A percentile compares a stretch with the other conserved stretches of the same genome.
Conservation (phyloP, 2,113 vertebrate species). For the Myocastor coypus region DNA sequence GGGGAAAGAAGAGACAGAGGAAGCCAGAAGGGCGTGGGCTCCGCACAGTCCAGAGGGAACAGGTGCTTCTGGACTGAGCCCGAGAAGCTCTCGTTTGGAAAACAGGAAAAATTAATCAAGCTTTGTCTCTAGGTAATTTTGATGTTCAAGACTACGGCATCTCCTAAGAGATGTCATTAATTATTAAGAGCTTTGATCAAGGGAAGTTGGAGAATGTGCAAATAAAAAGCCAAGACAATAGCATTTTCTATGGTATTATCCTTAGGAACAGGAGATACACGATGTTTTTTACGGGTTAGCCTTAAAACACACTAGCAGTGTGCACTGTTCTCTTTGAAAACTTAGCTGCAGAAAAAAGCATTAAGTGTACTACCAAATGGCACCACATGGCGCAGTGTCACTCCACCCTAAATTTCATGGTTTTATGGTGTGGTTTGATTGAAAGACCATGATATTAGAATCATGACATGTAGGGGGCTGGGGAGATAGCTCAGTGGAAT, state of each 20-base stretch:
- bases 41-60: not conserved
- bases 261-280: not conserved
- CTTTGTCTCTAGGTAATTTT: constrained; percentile 11
- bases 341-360: not conserved
- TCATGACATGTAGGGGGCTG: not conserved
- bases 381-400: not conserved
- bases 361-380: not conserved
- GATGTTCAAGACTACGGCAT: not conserved
- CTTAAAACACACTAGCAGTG: not conserved
- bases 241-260: not conserved
- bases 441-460: not conserved
- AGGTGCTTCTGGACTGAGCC: not conserved
- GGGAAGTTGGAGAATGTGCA: not conserved
- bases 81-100: not conserved
- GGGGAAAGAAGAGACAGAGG: not conserved
- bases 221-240: not conserved
- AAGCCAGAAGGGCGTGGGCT: not conserved
- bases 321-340: constrained; percentile 1
- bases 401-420: not conserved
- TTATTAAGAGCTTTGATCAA: constrained; percentile 33
- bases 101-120: not conserved
- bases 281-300: not conserved
- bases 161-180: not conserved
- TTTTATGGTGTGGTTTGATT: not conserved
- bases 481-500: too few species aligned